Evolutionary conservation across 2,888 invertebrate genomes (phyloP), one percentile per base, ranked within the genome.

Genomic region (Hypsopygia costalis): DNA sequence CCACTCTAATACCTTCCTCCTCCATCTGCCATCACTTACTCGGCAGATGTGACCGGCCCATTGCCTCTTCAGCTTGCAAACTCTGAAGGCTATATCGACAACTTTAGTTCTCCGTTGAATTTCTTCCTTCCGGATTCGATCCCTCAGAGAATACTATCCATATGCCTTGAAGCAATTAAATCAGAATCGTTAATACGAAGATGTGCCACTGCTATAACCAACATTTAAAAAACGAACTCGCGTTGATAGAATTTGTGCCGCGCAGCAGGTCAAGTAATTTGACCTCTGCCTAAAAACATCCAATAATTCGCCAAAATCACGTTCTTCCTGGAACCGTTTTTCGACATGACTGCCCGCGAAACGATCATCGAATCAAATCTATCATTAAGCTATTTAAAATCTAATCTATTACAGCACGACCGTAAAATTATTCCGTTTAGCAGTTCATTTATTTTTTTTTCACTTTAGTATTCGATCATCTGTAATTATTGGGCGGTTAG

Each of bases 341-440:
- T 5, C 36, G 22, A 37, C 9, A 37, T 37, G 36, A 22, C 30
- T 6, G 36, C 36, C 10, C 6, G 36, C 29, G 10, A n/a, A 25
- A 2, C 25, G 25, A 25, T 25, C 6, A n/a, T 8, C 25, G 25
- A 37, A 31, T 30, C 21, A 11, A 9, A 7, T 22, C 27, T 35
- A 35, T 32, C 32, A 36, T 30, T 36, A 36, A 11, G 11, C 36
- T 37, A 37, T 37, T 37, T 37, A 30, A 37, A 31, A 22, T 22
- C 30, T 22, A 37, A 37, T 30, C 30, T 37, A 10, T 37, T 22
- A 37, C 11, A 30, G 10, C 36, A 30, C 30, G 30, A 37, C 31
- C 36, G 36, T 37, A 29, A 37, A 37, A 37, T 28, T 41, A 36
- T 32, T 41, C 32, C 28, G 31, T 30, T 38, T 30, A 41, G 34